Evolutionary conservation across 2,113 vertebrate genomes (phyloP), one percentile per base, ranked within the genome.

Genomic region (Canis aureus): DNA sequence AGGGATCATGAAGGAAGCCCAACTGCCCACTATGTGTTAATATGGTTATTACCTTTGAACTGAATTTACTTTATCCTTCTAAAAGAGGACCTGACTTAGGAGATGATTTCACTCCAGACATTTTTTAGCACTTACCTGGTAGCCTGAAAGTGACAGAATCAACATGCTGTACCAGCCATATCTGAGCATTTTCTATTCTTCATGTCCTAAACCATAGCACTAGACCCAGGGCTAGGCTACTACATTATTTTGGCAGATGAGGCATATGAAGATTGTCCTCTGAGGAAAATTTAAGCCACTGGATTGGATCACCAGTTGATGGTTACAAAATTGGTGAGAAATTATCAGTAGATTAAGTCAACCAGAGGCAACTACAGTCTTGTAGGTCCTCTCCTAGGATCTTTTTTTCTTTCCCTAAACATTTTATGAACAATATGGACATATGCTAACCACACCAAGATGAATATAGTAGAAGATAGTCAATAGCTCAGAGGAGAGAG

Each of bases 171-270:
- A 84, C 12, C 25, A 64, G 57, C 57, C 22, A 80, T 66, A 83
- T 59, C 27, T 27, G 38, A 60, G 84, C 53, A 92, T n/a, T 80
- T 92, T 81, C 64, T 73, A 49, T 59, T 57, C 51, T 92, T 74
- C 11, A 53, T 32, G 22, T 4, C 66, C 49, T 92, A 81, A 95
- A 53, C 81, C 62, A 69, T 12, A 89, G 49, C 49, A 6, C 12
- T 80, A 79, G 51, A 32, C 27, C 27, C 53, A 76, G 66, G 59
- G 57, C 59, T 19, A 89, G 71, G 32, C 19, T 84, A 55, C 19
- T 84, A 55, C 60, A 55, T 92, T 62, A 92, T 62, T 89, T 92
- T 89, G 84, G 88, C 35, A 94, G 60, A 88, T 19, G n/a, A 71
- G 55, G 22, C 32, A 76, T 35, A 49, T 3, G 27, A 90, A 71